Evolutionary conservation across 2,797 vertebrate genomes (phyloP), one percentile per base, ranked within the genome.

Genomic region (Characodon lateralis): DNA sequence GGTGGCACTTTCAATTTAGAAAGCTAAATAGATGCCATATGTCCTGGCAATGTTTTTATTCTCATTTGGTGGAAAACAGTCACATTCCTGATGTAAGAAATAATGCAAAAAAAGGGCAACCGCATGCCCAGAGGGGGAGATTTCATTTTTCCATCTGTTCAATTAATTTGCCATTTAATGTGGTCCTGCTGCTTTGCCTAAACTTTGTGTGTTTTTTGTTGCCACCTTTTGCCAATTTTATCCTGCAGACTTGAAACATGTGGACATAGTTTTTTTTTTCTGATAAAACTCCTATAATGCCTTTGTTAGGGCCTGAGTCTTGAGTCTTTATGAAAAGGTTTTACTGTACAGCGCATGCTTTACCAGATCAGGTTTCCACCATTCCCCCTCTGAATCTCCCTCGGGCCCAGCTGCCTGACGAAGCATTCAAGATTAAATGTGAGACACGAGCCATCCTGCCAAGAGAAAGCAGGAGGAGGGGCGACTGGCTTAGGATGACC

Each of bases 361-460:
- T 83, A 68, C 78, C 88, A 35, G 92, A 89, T 94, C 90, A 84
- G 80, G 81, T 93, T 93, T 87, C 92, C 70, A 71, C 87, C 77
- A 78, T 82, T 85, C 86, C 83, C 85, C 87, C 78, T 61, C 83
- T 78, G 81, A 86, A 61, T 90, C 90, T 91, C 90, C 89, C 89
- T 53, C 83, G 79, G 90, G 92, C 90, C 86, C 80, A 84, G 88
- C 87, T 89, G 93, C 93, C 94, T 96, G 95, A 92, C 93, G 93
- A 94, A 94, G 89, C 86, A 83, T 87, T 94, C 92, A 91, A 84
- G 92, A 93, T 93, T 95, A 93, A 93, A 95, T 95, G 93, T 94
- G 93, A 95, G 94, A 94, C 91, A 93, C 88, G 90, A 94, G 90
- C 91, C 83, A 76, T 89, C 88, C 92, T 94, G 95, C 95, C 95